phyloP scores from a whole-genome alignment of 2,113 vertebrate genomes.

The Laterallus jamaicensis region DNA sequence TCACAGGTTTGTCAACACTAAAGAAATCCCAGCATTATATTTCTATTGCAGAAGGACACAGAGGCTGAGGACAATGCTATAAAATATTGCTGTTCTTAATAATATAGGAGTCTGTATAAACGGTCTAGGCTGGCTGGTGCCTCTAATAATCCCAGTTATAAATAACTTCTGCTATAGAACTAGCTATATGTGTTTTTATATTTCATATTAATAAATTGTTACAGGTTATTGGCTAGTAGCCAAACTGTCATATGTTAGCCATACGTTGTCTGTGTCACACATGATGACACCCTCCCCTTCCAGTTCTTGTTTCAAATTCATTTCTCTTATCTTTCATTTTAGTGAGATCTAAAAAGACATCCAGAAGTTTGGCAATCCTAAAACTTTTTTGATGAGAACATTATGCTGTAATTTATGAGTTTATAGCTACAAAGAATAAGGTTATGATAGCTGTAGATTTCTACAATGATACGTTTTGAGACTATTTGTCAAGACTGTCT shows the following conservation, averaged over 20 bases:
- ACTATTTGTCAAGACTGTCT: not conserved
- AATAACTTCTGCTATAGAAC: slow-evolving; percentile 18
- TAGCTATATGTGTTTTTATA: slow-evolving; percentile 19
- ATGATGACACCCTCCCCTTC: not conserved
- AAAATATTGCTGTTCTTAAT: not conserved
- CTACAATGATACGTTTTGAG: not conserved
- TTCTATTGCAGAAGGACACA: not conserved
- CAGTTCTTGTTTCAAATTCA: slow-evolving; percentile 33
- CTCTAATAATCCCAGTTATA: slow-evolving; percentile 49
- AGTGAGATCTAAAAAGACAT: slow-evolving; percentile 46
- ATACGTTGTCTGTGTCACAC: slow-evolving; percentile 11
- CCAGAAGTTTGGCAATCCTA: slow-evolving; percentile 38
- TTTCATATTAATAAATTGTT: slow-evolving; percentile 49
- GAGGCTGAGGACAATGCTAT: not conserved
- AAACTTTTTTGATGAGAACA: slow-evolving; percentile 30
- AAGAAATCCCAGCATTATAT: not conserved
- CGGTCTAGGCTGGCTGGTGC: not conserved
- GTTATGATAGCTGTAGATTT: not conserved
- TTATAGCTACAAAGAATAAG: slow-evolving; percentile 27
- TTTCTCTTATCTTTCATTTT: slow-evolving; percentile 63
- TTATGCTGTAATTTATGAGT: slow-evolving; percentile 16
- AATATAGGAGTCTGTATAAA: not conserved
- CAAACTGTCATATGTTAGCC: slow-evolving; percentile 58
- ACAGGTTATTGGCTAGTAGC: slow-evolving; percentile 47
- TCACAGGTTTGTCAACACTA: not conserved